These are phyloP conservation scores for Eumeta japonica DNA, from an alignment of 1,140 invertebrate species.

Conservation along the genomic window DNA sequence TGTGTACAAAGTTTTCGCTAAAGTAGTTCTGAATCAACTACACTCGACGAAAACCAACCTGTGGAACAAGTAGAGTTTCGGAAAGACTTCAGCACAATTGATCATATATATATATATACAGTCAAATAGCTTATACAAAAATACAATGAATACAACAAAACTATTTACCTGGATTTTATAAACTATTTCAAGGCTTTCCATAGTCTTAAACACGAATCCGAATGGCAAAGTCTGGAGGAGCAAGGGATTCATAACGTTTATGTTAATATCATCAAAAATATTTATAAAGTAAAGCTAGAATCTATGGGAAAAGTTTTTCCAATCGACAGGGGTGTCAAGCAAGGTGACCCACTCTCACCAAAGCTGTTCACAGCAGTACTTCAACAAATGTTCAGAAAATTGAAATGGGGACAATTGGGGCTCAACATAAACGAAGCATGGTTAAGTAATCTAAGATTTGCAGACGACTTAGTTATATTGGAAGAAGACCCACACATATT, in stretches of 20 bases:
- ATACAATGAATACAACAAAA: no score
- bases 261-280: conserved; percentile 6
- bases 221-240: neutral
- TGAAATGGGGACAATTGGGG: conserved; percentile 10
- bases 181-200: no score
- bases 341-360: no score
- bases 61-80: conserved; percentile 1
- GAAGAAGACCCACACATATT: conserved; percentile 6
- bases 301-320: no score
- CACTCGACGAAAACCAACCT: no score
- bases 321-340: conserved; percentile 6
- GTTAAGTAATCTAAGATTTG: no score
- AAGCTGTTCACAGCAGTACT: conserved; percentile 3
- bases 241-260: conserved; percentile 5
- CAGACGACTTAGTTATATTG: no score
- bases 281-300: conserved; percentile 6
- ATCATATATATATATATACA: no score
- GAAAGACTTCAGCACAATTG: no score
- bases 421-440: conserved; percentile 18
- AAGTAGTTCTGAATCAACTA: conserved; percentile 2
- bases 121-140: no score
- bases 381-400: no score
- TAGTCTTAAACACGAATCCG: conserved; percentile 6
- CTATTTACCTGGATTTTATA: neutral
- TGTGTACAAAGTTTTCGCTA: no score